These are phyloP conservation scores for Cossypha dichroa DNA, from an alignment of 2,797 vertebrate genomes.

Conservation along the genomic window DNA sequence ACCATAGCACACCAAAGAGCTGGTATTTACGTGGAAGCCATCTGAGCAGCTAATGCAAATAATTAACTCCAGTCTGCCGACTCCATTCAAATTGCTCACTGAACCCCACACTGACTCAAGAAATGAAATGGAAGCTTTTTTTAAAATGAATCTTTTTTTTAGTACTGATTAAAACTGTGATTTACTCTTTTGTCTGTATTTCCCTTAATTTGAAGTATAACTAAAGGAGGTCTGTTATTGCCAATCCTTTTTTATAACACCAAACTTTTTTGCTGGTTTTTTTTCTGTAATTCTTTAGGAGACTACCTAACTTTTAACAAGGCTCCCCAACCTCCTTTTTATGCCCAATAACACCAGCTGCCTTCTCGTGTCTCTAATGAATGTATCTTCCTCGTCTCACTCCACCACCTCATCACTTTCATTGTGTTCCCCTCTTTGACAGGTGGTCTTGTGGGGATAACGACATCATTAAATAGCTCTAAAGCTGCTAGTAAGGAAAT, in stretches of 20 bases:
- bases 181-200: slow-evolving; percentile 28
- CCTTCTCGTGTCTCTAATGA: slow-evolving; percentile 36
- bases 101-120: background rate
- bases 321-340: slow-evolving; percentile 27
- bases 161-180: background rate
- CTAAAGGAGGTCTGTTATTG: slow-evolving; percentile 19
- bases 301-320: slow-evolving; percentile 50
- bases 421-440: slow-evolving; percentile 35
- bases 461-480: slow-evolving; percentile 43
- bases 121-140: background rate
- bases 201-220: slow-evolving; percentile 38
- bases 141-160: background rate
- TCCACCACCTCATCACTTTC: slow-evolving; percentile 39
- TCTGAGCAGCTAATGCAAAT: slow-evolving; percentile 60
- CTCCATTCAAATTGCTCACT: slow-evolving; percentile 12
- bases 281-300: slow-evolving; percentile 15
- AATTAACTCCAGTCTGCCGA: slow-evolving; percentile 36
- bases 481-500: slow-evolving; percentile 24
- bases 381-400: background rate
- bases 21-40: slow-evolving; percentile 25
- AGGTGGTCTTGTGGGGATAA: slow-evolving; percentile 49
- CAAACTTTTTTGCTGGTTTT: slow-evolving; percentile 29
- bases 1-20: background rate
- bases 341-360: slow-evolving; percentile 12
- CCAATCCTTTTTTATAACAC: background rate